Percentiles rank a stretch among this genome's conserved stretches.
These are phyloP conservation scores for Siderastrea siderea DNA, from an alignment of 92 coral and sea anemone species.

Conservation along the genomic window DNA sequence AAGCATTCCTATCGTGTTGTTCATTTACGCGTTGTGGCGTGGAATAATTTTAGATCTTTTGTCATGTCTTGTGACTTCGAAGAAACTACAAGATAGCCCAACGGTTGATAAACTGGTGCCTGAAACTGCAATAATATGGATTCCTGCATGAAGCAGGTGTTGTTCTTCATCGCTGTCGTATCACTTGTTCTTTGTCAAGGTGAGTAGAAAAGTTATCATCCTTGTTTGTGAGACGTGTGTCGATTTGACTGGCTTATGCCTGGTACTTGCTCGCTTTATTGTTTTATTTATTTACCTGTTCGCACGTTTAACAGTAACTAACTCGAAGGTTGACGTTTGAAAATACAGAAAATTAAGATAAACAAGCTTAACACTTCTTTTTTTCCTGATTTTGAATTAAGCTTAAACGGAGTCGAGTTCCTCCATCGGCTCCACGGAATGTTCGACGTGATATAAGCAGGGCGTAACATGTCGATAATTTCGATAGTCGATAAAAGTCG, in stretches of 20 bases:
- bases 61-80: slow-evolving; percentile 25
- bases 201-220: background rate
- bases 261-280: background rate
- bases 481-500: too few species aligned
- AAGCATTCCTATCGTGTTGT: slow-evolving; percentile 24
- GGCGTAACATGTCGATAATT: too few species aligned
- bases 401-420: too few species aligned
- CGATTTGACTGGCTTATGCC: background rate
- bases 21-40: background rate
- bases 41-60: slow-evolving; percentile 11
- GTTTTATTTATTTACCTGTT: background rate
- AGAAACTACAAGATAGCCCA: background rate
- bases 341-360: too few species aligned
- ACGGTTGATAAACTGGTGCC: slow-evolving; percentile 12
- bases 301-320: background rate
- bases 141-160: slow-evolving; percentile 5
- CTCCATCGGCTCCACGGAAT: too few species aligned
- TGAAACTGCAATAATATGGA: slow-evolving; percentile 7
- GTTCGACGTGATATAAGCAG: too few species aligned
- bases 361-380: background rate
- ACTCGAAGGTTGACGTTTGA: background rate
- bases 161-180: background rate
- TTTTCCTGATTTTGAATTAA: too few species aligned
- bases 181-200: slow-evolving; percentile 17
- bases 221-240: background rate